Base-by-base conservation (phyloP, 2,888 invertebrate species). In the Diplolepis rosae region DNA sequence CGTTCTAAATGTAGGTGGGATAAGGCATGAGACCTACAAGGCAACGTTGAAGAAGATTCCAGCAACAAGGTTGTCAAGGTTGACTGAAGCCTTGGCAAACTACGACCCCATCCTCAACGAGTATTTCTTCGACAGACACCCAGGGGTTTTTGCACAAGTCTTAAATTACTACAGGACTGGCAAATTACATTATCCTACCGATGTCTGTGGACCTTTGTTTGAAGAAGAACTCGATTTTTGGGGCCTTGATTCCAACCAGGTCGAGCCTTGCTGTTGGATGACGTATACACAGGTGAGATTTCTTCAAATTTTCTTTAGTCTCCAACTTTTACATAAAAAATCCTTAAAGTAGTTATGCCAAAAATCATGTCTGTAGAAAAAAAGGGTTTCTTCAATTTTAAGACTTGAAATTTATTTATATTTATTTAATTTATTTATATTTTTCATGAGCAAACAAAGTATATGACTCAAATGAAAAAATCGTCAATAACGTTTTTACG, bases 231-330 rank as follows among this genome's bases (percentile, higher is more conserved):
- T 99, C 80, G 99, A 99, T 90, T 99, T 98, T 90, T 99, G 99
- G 99, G 99, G 99, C 13, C 92, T 99, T 80, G 99, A 99, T 89
- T 96, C 99, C 42, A 99, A 99, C 91, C 99, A 99, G 91, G 98
- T 99, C 84, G 98, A 99, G 89, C 98, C 98, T 4, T 99, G 98
- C 90, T 99, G 99, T 90, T 99, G 99, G 99, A 99, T 99, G 98
- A 99, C 99, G 7, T 99, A 99, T 85, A 96, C 96, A 73, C 94
- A 95, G 95, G 96, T 96, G 88, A 84, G 52, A 32, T 67, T 69
- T 11, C 2, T 45, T 1, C 1, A 42, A n/a, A 42, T 15, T 3
- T 15, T 0, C 7, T 45, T 15, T 15, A 5, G 4, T 1, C 2
- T n/a, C n/a, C n/a, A n/a, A n/a, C n/a, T n/a, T n/a, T n/a, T n/a